Conservation (phyloP, 2,888 invertebrate species). For the Sphaerophoria taeniata region DNA sequence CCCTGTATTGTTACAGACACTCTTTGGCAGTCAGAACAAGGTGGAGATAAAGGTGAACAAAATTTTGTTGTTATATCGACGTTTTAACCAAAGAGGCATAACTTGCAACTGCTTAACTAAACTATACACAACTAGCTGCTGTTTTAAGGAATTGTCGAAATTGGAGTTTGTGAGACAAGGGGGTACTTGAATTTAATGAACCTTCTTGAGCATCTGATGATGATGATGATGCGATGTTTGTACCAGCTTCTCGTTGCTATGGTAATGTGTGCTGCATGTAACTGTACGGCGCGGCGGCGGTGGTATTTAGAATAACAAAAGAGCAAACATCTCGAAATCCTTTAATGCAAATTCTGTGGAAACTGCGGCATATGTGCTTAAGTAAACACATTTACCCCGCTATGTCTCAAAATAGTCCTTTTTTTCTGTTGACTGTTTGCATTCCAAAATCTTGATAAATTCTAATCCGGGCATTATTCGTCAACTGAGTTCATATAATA, state of each 20-base stretch:
- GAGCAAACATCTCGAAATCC: constrained; percentile 71
- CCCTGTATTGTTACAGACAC: constrained; percentile 31
- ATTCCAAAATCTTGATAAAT: constrained; percentile 52
- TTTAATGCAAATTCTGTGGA: constrained; percentile 75
- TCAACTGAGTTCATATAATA: too few species aligned
- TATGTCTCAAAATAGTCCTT: not conserved
- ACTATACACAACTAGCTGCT: not conserved
- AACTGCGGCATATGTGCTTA: constrained; percentile 66
- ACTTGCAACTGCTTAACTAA: constrained; percentile 17
- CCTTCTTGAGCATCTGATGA: constrained; percentile 25
- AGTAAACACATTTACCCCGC: constrained; percentile 32
- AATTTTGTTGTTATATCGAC: not conserved
- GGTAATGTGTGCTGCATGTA: constrained; percentile 64
- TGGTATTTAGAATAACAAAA: constrained; percentile 62
- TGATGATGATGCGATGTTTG: not conserved
- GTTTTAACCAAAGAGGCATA: too few species aligned
- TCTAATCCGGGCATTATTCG: constrained; percentile 63
- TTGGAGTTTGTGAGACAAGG: too few species aligned
- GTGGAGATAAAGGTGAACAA: not conserved
- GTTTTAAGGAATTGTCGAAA: not conserved
- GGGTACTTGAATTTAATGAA: too few species aligned
- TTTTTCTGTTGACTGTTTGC: not conserved
- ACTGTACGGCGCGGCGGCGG: constrained; percentile 18
- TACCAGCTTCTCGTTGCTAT: constrained; percentile 27
- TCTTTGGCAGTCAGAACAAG: constrained; percentile 20